These are phyloP conservation scores for Helicoverpa assulta DNA, from an alignment of 2,888 invertebrate genomes.

Conservation along the genomic window DNA sequence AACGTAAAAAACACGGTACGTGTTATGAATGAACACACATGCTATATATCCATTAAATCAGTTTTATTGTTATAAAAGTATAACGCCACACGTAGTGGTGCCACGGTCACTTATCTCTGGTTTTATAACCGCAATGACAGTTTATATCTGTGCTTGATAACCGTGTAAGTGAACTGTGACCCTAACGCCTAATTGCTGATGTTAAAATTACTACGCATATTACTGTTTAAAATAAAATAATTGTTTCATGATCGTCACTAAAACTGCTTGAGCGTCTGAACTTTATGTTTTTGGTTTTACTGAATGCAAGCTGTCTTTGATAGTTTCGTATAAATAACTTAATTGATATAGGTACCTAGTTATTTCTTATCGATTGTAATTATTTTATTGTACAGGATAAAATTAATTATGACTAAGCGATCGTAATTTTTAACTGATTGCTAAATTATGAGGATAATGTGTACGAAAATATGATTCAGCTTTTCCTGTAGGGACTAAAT, in stretches of 20 bases:
- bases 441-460: no score
- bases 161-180: constrained; percentile 39
- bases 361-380: not conserved
- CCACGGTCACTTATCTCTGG: constrained; percentile 24
- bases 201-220: constrained; percentile 2
- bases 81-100: constrained; percentile 2
- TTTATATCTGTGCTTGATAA: constrained; percentile 34
- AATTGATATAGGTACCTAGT: not conserved
- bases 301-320: not conserved
- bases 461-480: no score
- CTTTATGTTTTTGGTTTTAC: not conserved
- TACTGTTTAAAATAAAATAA: not conserved
- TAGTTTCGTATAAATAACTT: not conserved
- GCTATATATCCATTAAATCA: constrained; percentile 1
- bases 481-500: no score
- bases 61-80: constrained; percentile 15
- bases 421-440: no score
- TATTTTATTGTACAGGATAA: not conserved
- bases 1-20: not conserved
- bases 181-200: constrained; percentile 6
- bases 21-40: constrained; percentile 6
- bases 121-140: constrained; percentile 19
- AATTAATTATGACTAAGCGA: no score
- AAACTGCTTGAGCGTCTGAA: not conserved
- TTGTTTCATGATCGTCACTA: not conserved